Base-by-base conservation (phyloP, 1,140 invertebrate genomes). In the Mercenaria mercenaria region DNA sequence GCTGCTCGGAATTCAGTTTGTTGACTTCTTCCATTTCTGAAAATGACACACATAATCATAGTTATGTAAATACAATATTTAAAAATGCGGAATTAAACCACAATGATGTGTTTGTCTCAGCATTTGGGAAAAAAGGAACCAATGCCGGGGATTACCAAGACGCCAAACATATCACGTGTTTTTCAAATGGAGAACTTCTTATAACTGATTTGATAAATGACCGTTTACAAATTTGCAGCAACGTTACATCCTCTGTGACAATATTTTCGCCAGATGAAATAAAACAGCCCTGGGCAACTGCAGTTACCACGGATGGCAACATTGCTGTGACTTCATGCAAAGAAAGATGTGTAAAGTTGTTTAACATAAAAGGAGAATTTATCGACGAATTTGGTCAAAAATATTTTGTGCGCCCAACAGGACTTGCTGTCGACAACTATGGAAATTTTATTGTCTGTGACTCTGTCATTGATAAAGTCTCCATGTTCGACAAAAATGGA, bases 171-270 rank as follows among this genome's bases (percentile, higher is more conserved):
- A 61, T 93, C 0, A 64, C 76, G 26, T 82, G 34, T 43, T 11
- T 91, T 8, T 11, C 32, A 0, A 52, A 91, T n/a, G 80, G 84
- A 3, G 56, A 69, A 11, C 52, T 93, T 13, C 32, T 93, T 15
- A 79, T 92, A n/a, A 89, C 91, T 13, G 92, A 93, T 86, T 85
- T 91, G 29, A 67, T 92, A 41, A 92, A 91, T 74, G 90, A 76
- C 41, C 83, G 88, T 23, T 32, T 93, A 34, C 91, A 93, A 72
- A 72, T 91, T 20, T 92, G 84, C 67, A 83, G 61, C n/a, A 34
- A 47, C 43, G 11, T 18, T n/a, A 80, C 74, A 26, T 20, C 29
- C 3, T 20, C 74, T 18, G 37, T 69, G 0, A 72, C 20, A 18
- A 67, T 87, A 18, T 89, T 83, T 69, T 61, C 67, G 8, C 0